Conservation (phyloP, 2,797 vertebrate genomes). For the Enteromius fasciolatus region DNA sequence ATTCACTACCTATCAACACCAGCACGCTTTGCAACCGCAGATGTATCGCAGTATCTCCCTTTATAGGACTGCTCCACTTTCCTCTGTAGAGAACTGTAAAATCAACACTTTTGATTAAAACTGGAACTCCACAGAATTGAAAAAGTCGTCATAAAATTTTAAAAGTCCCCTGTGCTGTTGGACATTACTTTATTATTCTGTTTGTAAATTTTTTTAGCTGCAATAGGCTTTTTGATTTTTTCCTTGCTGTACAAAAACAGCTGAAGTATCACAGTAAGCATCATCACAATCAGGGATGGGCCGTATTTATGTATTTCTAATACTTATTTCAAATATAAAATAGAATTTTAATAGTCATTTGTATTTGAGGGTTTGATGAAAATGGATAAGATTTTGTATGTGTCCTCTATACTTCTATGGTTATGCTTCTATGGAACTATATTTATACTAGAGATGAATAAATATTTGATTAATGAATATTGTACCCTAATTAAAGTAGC, state of each 20-base stretch:
- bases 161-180: background rate
- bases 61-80: constrained; percentile 30
- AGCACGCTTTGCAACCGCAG: constrained; percentile 19
- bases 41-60: constrained; percentile 46
- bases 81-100: constrained; percentile 29
- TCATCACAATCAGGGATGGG: background rate
- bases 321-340: background rate
- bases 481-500: no score
- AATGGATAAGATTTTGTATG: no score
- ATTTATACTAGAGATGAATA: no score
- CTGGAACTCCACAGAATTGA: constrained; percentile 19
- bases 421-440: no score
- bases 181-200: background rate
- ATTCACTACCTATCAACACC: constrained; percentile 51
- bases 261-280: background rate
- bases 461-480: no score
- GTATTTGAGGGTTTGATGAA: no score
- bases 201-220: background rate
- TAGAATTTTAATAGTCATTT: background rate
- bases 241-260: background rate
- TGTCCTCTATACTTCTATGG: no score
- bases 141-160: background rate
- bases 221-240: background rate
- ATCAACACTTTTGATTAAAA: constrained; percentile 55
- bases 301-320: no score